Conservation (phyloP, 2,888 invertebrate species). For the Cryptocephalus primarius region DNA sequence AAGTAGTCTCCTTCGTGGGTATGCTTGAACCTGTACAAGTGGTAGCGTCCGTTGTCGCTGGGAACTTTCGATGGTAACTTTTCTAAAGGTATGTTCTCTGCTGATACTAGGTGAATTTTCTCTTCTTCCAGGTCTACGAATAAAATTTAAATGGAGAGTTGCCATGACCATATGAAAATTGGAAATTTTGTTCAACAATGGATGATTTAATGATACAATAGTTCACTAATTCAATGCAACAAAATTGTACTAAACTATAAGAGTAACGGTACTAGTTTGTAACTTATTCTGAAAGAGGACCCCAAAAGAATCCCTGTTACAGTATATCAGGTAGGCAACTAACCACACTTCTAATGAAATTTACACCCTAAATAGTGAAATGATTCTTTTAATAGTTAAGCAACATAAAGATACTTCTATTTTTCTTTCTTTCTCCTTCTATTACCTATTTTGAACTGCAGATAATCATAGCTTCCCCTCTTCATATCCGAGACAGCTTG, state of each 20-base stretch:
- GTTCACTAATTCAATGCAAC: not conserved
- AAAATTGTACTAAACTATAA: not conserved
- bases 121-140: conserved; percentile 70
- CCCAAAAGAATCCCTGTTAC: too few relatives aligned
- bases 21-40: conserved; percentile 83
- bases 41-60: conserved; percentile 77
- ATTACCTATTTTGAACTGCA: conserved; percentile 76
- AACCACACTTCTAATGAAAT: not conserved
- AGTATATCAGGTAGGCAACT: too few relatives aligned
- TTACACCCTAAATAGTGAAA: not conserved
- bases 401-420: not conserved
- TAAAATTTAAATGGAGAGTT: not conserved
- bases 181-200: too few relatives aligned
- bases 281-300: too few relatives aligned
- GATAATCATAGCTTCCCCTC: conserved; percentile 69
- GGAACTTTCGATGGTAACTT: conserved; percentile 74
- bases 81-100: conserved; percentile 53
- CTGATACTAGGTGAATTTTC: conserved; percentile 70
- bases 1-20: conserved; percentile 85
- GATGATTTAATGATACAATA: too few relatives aligned
- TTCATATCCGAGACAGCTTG: conserved; percentile 65
- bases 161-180: too few relatives aligned
- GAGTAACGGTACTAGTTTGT: not conserved
- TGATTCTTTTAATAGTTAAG: not conserved
- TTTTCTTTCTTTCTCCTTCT: not conserved